Evolutionary conservation across 2,888 invertebrate species (phyloP).

Genomic region (Gryllus longicercus): DNA sequence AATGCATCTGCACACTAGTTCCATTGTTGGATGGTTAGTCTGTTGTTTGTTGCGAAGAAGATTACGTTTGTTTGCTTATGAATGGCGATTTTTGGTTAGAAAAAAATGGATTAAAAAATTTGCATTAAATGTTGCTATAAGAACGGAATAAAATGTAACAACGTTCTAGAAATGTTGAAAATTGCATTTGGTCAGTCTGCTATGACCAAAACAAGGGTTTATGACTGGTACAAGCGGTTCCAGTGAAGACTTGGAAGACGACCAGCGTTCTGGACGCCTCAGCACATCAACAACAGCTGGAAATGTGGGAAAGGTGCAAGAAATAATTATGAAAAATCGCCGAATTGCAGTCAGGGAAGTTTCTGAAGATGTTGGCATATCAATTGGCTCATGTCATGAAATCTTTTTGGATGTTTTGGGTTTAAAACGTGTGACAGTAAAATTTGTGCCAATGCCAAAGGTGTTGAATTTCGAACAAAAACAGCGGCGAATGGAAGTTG

Average conservation of each 20-base stretch:
- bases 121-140: slow-evolving; percentile 31
- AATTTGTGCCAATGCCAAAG: not conserved
- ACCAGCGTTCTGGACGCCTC: not conserved
- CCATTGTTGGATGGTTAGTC: no score
- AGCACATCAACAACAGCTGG: not conserved
- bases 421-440: slow-evolving; percentile 3
- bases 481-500: slow-evolving; percentile 31
- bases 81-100: not conserved
- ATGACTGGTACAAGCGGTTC: slow-evolving; percentile 29
- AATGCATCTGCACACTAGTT: no score
- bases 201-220: slow-evolving; percentile 27
- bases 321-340: no score
- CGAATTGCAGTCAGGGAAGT: no score
- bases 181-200: not conserved
- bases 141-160: slow-evolving; percentile 29
- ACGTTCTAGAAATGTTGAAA: not conserved
- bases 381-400: not conserved
- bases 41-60: no score
- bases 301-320: not conserved
- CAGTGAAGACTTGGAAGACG: slow-evolving; percentile 22
- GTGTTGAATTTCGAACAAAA: slow-evolving; percentile 18
- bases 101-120: slow-evolving; percentile 26
- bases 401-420: not conserved
- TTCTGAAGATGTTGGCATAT: no score
- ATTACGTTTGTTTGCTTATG: not conserved